Evolutionary conservation across 2,888 invertebrate species (phyloP).

Genomic region (Brenthis ino): DNA sequence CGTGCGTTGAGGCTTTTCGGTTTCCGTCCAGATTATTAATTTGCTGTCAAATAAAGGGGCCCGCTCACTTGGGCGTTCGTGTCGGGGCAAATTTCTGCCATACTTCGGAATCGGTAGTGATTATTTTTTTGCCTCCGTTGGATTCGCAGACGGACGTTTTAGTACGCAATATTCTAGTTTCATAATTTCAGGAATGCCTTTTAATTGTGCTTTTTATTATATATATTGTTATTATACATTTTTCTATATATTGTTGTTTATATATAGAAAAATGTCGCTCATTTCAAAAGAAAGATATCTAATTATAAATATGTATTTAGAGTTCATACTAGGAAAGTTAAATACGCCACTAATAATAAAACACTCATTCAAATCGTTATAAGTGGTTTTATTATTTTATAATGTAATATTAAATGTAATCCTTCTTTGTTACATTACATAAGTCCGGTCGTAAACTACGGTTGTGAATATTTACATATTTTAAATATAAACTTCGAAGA

Average conservation of each 20-base stretch:
- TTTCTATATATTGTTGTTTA: too few relatives aligned
- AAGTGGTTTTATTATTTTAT: not conserved
- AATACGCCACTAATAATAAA: constrained; percentile 11
- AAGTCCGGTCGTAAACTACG: constrained; percentile 5
- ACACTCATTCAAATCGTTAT: not conserved
- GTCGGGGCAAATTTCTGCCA: constrained; percentile 81
- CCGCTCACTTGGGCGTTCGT: constrained; percentile 82
- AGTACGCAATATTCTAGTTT: constrained; percentile 50
- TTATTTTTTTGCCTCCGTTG: constrained; percentile 76
- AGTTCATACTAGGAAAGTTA: not conserved
- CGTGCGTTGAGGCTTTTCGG: constrained; percentile 68
- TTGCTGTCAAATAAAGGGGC: constrained; percentile 83
- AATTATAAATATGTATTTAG: constrained; percentile 3
- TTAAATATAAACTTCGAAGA: not conserved
- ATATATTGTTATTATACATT: too few relatives aligned
- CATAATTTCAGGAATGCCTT: constrained; percentile 45
- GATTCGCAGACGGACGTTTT: constrained; percentile 77
- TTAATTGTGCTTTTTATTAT: constrained; percentile 53
- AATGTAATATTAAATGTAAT: constrained; percentile 6
- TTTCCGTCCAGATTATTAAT: constrained; percentile 75
- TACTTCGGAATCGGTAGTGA: constrained; percentile 79
- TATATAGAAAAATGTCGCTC: constrained; percentile 5
- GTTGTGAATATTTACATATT: constrained; percentile 9
- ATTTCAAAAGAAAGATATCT: constrained; percentile 1
- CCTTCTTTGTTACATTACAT: constrained; percentile 1